Evolutionary conservation across 2,888 invertebrate species (phyloP).

Genomic region (Caenorhabditis plicata): DNA sequence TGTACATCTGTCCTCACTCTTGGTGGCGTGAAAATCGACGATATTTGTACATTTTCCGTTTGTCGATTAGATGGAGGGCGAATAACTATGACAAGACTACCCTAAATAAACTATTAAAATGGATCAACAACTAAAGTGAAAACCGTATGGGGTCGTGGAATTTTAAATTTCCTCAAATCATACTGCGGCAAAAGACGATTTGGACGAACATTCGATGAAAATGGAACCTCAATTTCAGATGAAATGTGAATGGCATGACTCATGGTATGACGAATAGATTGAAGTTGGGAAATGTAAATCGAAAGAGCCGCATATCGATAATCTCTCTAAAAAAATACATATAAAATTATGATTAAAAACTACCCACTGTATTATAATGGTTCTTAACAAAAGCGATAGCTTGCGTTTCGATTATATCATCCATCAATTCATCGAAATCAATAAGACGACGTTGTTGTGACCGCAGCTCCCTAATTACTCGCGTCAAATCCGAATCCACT

Average conservation of each 20-base stretch:
- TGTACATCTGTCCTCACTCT: not conserved
- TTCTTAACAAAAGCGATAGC: slow-evolving; percentile 7
- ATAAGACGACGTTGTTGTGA: slow-evolving; percentile 2
- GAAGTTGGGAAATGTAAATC: slow-evolving; percentile 10
- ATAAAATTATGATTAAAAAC: not conserved
- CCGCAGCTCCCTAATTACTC: slow-evolving; percentile 5
- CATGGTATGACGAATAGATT: slow-evolving; percentile 12
- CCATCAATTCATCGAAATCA: slow-evolving; percentile 11
- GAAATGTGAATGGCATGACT: slow-evolving; percentile 12
- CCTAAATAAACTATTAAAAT: not conserved
- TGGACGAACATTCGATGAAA: slow-evolving; percentile 1
- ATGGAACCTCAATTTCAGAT: slow-evolving; percentile 13
- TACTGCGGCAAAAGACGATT: slow-evolving; percentile 21
- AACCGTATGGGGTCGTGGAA: not conserved
- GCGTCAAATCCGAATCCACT: slow-evolving; percentile 9
- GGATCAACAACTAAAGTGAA: not conserved
- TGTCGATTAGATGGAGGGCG: not conserved
- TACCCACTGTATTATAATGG: not conserved
- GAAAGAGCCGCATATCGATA: slow-evolving; percentile 11
- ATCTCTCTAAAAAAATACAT: slow-evolving; percentile 1
- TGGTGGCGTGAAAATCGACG: slow-evolving; percentile 2
- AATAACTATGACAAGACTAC: not conserved
- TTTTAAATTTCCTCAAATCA: not conserved
- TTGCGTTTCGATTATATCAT: slow-evolving; percentile 5
- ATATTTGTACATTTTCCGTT: not conserved